A percentile compares a stretch with the other conserved stretches of the same genome.
phyloP scores from a whole-genome alignment of 2,888 invertebrate genomes.

The Nymphalis c-album region DNA sequence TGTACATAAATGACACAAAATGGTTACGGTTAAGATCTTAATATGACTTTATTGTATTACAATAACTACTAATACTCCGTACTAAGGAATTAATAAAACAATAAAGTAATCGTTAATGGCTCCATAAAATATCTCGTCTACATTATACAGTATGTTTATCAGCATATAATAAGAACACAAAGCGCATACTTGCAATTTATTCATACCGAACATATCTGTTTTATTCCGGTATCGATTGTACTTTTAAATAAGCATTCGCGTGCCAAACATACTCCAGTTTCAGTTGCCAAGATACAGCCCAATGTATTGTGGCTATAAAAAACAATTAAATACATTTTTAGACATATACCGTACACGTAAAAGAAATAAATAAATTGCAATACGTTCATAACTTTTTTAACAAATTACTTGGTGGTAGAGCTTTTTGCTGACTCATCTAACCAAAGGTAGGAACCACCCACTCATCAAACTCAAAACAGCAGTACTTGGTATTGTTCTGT shows the following conservation, averaged over 20 bases:
- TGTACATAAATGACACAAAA: too few species aligned
- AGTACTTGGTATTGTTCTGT: too few species aligned
- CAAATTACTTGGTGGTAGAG: too few species aligned
- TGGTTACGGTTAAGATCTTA: not conserved
- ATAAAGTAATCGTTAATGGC: slow-evolving; percentile 8
- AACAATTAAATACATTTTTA: too few species aligned
- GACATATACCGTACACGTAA: too few species aligned
- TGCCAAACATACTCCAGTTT: slow-evolving; percentile 2
- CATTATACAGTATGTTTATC: not conserved
- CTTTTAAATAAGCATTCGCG: not conserved
- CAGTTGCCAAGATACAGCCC: not conserved
- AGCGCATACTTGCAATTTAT: slow-evolving; percentile 7
- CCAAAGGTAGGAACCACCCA: too few species aligned
- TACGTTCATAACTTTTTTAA: too few species aligned
- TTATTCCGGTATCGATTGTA: slow-evolving; percentile 8
- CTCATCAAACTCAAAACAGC: too few species aligned
- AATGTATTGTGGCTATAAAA: not conserved
- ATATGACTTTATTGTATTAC: not conserved
- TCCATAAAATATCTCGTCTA: not conserved
- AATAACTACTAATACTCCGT: too few species aligned
- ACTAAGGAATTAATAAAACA: slow-evolving; percentile 9
- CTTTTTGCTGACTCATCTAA: too few species aligned
- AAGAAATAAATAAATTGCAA: too few species aligned
- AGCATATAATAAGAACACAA: not conserved
- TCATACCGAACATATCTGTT: slow-evolving; percentile 9